Conservation (phyloP, 2,888 invertebrate species). For the Agriopis marginaria region DNA sequence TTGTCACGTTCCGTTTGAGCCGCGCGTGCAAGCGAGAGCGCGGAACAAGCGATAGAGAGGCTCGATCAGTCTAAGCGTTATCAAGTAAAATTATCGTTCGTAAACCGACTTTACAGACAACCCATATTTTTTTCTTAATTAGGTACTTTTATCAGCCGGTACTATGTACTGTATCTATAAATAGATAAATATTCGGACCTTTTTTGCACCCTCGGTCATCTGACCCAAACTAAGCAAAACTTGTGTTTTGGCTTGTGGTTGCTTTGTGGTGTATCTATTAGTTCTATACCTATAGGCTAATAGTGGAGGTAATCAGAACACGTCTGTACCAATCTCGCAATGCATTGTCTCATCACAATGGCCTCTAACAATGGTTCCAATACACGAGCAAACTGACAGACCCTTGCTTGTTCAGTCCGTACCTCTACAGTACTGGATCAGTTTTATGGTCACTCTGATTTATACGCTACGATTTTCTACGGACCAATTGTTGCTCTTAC, state of each 20-base stretch:
- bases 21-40: no score
- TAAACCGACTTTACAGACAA: no score
- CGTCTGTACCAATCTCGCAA: background rate
- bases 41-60: no score
- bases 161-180: background rate
- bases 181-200: no score
- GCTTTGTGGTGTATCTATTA: conserved; percentile 5
- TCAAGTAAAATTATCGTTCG: no score
- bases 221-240: no score
- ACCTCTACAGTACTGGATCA: background rate
- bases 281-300: conserved; percentile 7
- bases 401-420: conserved; percentile 4
- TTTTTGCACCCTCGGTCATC: no score
- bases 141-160: background rate
- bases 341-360: conserved; percentile 28
- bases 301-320: conserved; percentile 20
- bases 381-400: conserved; percentile 13
- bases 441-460: background rate
- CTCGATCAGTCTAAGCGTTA: no score
- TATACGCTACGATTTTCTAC: background rate
- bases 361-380: conserved; percentile 14
- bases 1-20: no score
- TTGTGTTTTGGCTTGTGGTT: no score
- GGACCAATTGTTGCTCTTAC: no score
- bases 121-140: no score